Evolutionary conservation across 2,113 vertebrate species (phyloP), one percentile per base, ranked within the genome.

Genomic region (Leuciscus idus): DNA sequence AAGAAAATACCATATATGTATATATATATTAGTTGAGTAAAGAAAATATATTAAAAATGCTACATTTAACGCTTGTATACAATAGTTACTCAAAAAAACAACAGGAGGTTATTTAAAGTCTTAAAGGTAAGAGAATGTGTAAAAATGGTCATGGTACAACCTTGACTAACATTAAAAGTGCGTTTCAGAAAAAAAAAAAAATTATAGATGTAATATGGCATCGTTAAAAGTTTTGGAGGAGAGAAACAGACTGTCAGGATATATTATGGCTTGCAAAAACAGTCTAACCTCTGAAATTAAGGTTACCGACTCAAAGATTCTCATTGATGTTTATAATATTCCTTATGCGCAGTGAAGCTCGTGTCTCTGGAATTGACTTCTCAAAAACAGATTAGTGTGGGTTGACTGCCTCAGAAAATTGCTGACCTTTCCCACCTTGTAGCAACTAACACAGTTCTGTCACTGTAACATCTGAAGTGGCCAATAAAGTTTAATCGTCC

Each of bases 401-500:
- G 80, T 82, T 72, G 77, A 86, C 70, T 46, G 55, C 46, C 19
- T 57, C 39, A 17, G 78, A 86, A 74, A 46, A 46, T 81, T 61
- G 77, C 52, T 62, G 66, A 81, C 66, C 85, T 81, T 81, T 59
- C 26, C 68, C 43, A 74, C 57, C 85, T 59, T 36, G n/a, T 43
- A 81, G 39, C 74, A 61, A 85, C 74, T 48, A 72, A 46, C 78
- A 36, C 36, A 57, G 77, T 70, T 46, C 83, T 75, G 83, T 76
- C 59, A 66, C 55, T 61, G 68, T 39, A 86, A 61, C 66, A 80
- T 70, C 59, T 70, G 84, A 85, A 77, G 84, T 68, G 84, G 46
- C 74, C 75, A 50, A 66, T 68, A 59, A 85, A 75, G 89, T 89
- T 85, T 92, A 93, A 93, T 92, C 84, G 39, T 64, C 91, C 91